phyloP scores from a whole-genome alignment of 2,797 vertebrate species.

The Enteromius thamalakanensis region DNA sequence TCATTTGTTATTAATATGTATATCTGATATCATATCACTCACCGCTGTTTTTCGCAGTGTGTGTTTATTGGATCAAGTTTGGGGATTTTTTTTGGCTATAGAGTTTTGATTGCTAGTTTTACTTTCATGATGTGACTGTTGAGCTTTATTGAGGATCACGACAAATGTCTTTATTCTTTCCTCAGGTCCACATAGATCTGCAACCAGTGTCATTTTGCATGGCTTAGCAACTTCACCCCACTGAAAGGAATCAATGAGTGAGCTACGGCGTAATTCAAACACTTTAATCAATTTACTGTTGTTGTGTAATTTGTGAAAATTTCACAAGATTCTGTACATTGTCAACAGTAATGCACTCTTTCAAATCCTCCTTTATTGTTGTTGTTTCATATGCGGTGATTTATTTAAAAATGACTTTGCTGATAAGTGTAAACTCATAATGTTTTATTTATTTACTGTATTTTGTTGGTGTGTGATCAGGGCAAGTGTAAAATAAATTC shows the following conservation, averaged over 20 bases:
- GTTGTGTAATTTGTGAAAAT: slow-evolving; percentile 3
- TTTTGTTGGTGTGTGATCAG: slow-evolving; percentile 5
- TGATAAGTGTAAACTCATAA: slow-evolving; percentile 18
- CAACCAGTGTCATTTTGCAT: slow-evolving; percentile 38
- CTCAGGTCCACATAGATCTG: slow-evolving; percentile 24
- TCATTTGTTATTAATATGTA: too few relatives aligned
- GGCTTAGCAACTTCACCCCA: slow-evolving; percentile 24
- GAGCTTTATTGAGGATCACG: neutral
- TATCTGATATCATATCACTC: neutral
- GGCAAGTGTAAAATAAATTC: slow-evolving; percentile 35
- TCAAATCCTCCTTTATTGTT: slow-evolving; percentile 13
- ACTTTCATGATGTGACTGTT: neutral
- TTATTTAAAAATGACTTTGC: neutral
- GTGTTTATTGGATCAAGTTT: neutral
- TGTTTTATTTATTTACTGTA: slow-evolving; percentile 36
- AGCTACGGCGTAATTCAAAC: neutral
- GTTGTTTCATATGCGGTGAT: slow-evolving; percentile 19
- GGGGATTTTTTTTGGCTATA: neutral
- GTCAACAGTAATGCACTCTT: slow-evolving; percentile 13
- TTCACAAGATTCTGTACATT: slow-evolving; percentile 9
- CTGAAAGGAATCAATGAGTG: neutral
- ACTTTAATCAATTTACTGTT: neutral
- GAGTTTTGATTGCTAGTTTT: neutral
- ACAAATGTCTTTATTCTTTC: neutral
- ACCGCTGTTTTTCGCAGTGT: neutral